Conservation (phyloP, 2,797 vertebrate genomes). For the Malurus splendens region DNA sequence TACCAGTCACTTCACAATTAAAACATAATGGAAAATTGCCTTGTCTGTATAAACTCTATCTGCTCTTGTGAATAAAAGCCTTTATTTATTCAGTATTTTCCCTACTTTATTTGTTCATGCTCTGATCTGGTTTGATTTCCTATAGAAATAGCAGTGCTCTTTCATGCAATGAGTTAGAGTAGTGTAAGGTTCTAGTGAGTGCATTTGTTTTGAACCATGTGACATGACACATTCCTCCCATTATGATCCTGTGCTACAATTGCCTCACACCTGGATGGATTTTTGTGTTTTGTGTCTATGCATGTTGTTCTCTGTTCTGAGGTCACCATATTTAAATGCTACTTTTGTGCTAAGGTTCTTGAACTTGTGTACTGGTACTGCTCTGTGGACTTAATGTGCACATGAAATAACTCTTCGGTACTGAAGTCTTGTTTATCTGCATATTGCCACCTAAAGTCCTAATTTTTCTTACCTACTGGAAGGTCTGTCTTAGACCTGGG, state of each 20-base stretch:
- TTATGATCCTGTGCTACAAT: background rate
- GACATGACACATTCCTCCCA: background rate
- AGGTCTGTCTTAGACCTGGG: background rate
- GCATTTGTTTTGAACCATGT: conserved; percentile 2
- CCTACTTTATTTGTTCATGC: background rate
- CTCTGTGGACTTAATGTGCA: background rate
- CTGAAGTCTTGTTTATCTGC: background rate
- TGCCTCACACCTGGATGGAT: background rate
- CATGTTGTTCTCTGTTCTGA: background rate
- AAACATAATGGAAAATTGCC: background rate
- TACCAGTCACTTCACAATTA: background rate
- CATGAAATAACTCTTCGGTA: background rate
- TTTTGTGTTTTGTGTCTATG: background rate
- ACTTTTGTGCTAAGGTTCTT: background rate
- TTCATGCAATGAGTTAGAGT: background rate
- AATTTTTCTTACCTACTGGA: background rate
- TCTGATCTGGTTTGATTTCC: background rate
- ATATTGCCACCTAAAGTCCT: background rate
- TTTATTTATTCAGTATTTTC: background rate
- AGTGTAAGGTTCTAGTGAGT: background rate
- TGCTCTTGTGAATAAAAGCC: background rate
- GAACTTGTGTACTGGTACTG: background rate
- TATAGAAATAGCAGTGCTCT: background rate
- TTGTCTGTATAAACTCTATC: background rate
- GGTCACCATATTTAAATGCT: background rate